Evolutionary conservation across 1,140 invertebrate genomes (phyloP).

Genomic region (Lucilia cuprina): DNA sequence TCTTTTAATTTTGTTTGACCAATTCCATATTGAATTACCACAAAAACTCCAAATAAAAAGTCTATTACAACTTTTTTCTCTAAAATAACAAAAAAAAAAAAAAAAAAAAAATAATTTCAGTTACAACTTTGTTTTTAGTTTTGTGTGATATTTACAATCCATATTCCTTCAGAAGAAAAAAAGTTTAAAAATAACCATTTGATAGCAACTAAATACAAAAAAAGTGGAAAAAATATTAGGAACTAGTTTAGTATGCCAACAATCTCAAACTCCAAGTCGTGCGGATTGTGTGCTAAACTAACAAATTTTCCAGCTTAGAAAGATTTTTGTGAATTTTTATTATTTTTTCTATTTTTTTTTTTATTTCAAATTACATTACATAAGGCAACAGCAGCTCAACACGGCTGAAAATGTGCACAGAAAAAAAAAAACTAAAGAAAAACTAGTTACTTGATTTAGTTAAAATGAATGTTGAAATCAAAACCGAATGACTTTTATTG

Average conservation of each 20-base stretch:
- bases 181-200: neutral
- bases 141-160: neutral
- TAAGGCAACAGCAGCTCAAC: neutral
- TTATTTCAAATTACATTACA: neutral
- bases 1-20: neutral
- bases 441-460: constrained; percentile 33
- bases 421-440: constrained; percentile 4
- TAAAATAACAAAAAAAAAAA: neutral
- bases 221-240: neutral
- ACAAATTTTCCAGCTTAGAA: constrained; percentile 6
- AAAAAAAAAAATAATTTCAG: neutral
- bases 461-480: constrained; percentile 34
- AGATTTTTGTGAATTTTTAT: neutral
- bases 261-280: neutral
- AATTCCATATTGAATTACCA: neutral
- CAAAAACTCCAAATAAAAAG: neutral
- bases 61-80: neutral
- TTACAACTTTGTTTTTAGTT: neutral
- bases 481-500: constrained; percentile 34
- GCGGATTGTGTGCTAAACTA: neutral
- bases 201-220: neutral
- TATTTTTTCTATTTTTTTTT: too few species aligned
- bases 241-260: constrained; percentile 2
- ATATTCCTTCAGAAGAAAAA: neutral
- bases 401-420: too few species aligned